Conservation (phyloP, 2,888 invertebrate species). For the Pteria penguin region DNA sequence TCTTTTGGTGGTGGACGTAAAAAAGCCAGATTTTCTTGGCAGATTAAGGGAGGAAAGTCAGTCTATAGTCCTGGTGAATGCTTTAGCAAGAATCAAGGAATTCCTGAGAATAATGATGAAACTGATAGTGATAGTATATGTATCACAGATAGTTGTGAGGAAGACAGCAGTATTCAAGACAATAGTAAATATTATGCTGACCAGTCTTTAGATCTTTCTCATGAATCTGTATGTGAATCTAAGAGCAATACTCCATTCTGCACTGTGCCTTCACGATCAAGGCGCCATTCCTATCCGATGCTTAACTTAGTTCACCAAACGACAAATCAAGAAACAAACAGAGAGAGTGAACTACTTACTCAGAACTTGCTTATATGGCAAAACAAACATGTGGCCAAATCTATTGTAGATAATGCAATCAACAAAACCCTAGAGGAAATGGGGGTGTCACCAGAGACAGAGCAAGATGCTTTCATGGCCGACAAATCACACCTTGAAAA, state of each 20-base stretch:
- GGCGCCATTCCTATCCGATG: neutral
- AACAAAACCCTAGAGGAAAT: conserved; percentile 65
- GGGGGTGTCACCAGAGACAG: conserved; percentile 52
- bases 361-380: conserved; percentile 50
- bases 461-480: conserved; percentile 24
- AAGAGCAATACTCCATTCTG: neutral
- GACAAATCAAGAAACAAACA: neutral
- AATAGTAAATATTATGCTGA: neutral
- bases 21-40: neutral
- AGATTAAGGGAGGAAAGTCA: neutral
- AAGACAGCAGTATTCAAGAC: no score
- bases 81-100: neutral
- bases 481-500: conserved; percentile 32
- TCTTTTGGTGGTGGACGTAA: neutral
- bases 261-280: neutral
- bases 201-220: neutral
- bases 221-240: neutral
- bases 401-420: conserved; percentile 66
- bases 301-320: neutral
- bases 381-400: conserved; percentile 61
- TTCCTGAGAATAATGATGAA: neutral
- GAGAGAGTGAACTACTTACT: neutral
- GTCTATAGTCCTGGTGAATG: neutral
- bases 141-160: neutral
- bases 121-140: neutral